Conservation (phyloP, 2,113 vertebrate species). For the Austrofundulus limnaeus region DNA sequence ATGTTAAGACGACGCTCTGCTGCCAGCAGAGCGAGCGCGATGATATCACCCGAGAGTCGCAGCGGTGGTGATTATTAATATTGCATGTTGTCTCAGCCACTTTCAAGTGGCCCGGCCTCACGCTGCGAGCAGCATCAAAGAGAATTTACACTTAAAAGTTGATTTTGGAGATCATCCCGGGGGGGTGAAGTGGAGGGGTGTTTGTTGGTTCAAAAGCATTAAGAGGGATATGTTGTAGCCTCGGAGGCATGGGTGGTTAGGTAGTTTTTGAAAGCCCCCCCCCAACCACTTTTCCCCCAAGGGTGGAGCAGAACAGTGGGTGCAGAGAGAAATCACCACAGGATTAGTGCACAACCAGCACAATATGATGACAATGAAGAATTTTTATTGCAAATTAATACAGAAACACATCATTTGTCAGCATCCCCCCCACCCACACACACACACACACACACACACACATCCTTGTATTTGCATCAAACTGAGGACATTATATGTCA, state of each 20-base stretch:
- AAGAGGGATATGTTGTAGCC: conserved; percentile 62
- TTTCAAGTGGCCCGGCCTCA: conserved; percentile 64
- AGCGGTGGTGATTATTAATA: conserved; percentile 69
- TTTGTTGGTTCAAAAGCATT: conserved; percentile 76
- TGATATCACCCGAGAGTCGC: conserved; percentile 41
- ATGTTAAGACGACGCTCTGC: conserved; percentile 4
- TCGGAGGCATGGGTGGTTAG: conserved; percentile 49
- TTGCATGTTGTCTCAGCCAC: conserved; percentile 69
- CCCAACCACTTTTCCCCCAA: conserved; percentile 15
- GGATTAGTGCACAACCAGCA: conserved; percentile 68
- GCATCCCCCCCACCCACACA: conserved; percentile 45
- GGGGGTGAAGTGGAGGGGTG: conserved; percentile 57
- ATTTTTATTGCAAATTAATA: conserved; percentile 66
- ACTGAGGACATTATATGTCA: too few species aligned
- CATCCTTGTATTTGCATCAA: too few species aligned
- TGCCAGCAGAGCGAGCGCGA: conserved; percentile 28
- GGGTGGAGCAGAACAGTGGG: conserved; percentile 50
- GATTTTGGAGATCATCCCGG: conserved; percentile 58
- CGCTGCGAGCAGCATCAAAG: conserved; percentile 73
- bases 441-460: too few species aligned
- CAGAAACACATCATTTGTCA: conserved; percentile 65
- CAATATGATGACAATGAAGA: conserved; percentile 62
- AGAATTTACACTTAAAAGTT: conserved; percentile 69
- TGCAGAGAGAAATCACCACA: conserved; percentile 41
- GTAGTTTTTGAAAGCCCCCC: conserved; percentile 47